Conservation (phyloP, 1,140 invertebrate genomes). For the Augochlora pura region DNA sequence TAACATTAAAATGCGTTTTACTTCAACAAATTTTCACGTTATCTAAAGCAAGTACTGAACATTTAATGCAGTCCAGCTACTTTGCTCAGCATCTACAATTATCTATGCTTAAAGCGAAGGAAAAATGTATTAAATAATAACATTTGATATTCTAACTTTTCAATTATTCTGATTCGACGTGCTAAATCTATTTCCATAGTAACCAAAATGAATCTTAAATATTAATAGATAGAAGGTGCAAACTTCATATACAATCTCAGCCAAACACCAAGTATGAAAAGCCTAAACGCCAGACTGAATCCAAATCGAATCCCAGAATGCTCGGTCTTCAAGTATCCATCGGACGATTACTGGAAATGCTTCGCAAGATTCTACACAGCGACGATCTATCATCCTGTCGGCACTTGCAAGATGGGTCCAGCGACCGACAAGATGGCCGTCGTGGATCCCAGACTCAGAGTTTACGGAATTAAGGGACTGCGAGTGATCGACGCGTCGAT, state of each 20-base stretch:
- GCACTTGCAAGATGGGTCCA: slow-evolving; percentile 80
- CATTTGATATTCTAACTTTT: too few relatives aligned
- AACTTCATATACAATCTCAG: slow-evolving; percentile 85
- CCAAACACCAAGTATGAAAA: slow-evolving; percentile 83
- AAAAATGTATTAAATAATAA: too few relatives aligned
- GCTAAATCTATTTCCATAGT: too few relatives aligned
- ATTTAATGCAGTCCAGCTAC: too few relatives aligned
- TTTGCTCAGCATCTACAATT: too few relatives aligned
- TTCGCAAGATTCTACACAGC: slow-evolving; percentile 85
- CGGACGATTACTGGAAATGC: slow-evolving; percentile 86
- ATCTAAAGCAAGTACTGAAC: too few relatives aligned
- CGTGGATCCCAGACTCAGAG: slow-evolving; percentile 82
- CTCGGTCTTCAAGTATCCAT: slow-evolving; percentile 80
- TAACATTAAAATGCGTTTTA: too few relatives aligned
- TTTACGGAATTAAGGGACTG: slow-evolving; percentile 82
- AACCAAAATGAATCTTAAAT: neutral
- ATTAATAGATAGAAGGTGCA: slow-evolving; percentile 84
- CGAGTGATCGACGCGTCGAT: slow-evolving; percentile 87
- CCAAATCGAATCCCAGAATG: slow-evolving; percentile 83
- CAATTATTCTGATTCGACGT: too few relatives aligned
- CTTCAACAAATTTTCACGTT: too few relatives aligned
- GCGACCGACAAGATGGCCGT: slow-evolving; percentile 82
- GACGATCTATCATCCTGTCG: slow-evolving; percentile 85
- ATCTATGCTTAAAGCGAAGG: too few relatives aligned
- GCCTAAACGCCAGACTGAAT: slow-evolving; percentile 84